Base-by-base conservation (phyloP, 2,797 vertebrate genomes). In the Coccyzus lansbergi region DNA sequence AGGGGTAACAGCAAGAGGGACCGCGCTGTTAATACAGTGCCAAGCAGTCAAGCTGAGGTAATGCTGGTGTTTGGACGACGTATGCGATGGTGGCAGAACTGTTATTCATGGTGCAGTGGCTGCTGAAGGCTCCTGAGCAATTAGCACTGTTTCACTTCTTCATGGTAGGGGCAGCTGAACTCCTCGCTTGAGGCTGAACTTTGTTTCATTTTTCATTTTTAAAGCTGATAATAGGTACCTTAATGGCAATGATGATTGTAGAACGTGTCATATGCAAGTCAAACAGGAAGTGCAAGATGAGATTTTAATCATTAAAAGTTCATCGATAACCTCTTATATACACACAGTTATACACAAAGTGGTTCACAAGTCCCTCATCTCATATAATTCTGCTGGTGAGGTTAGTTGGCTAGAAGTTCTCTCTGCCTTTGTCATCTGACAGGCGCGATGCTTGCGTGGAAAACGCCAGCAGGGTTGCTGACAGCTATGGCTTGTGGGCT, bases 321-420 rank as follows among this genome's bases (percentile, higher is more conserved):
- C 97, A 93, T 98, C 96, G 38, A 96, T 97, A 98, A 96, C 83
- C 97, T 98, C 97, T 97, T 98, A 98, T 97, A 97, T 98, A 98
- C 97, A 98, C 93, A 98, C 70, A 97, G 76, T 97, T 97, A 98
- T 98, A 98, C 97, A 98, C 97, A 98, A 83, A 96, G 96, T 97
- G 96, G 96, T 95, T 96, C 89, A 60, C 3, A 6, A 97, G 96
- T 95, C 94, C 90, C 89, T 96, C 88, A 71, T 95, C 86, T 89
- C 69, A 31, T 36, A 71, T 15, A 68, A 81, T 84, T 78, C 76
- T 93, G 95, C 91, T 96, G 94, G 95, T 95, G 96, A 95, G 83
- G 88, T 56, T 67, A 78, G 63, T 24, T 44, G 89, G 77, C 78
- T 75, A 44, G 63, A 56, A 83, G 77, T 46, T 15, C 69, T 53